Conservation (phyloP, 1,140 invertebrate species). For the Heliconius eleuchia region DNA sequence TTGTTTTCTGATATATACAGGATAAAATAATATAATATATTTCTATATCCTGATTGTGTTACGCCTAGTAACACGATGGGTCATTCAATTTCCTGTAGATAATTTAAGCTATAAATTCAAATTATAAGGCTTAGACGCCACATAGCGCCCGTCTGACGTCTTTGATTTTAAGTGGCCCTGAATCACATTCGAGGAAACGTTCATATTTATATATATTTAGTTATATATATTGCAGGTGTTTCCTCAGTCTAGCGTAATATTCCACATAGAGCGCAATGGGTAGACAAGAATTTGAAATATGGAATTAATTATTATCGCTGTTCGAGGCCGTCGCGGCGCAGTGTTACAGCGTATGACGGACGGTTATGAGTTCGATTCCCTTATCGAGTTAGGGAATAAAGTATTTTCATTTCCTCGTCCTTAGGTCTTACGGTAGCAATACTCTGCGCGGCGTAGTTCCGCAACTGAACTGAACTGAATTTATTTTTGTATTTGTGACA, state of each 20-base stretch:
- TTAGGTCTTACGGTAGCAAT: no score
- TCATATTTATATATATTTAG: not conserved
- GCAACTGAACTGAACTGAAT: no score
- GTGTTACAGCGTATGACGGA: not conserved
- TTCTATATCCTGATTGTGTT: no score
- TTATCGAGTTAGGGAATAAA: not conserved
- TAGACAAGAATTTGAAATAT: not conserved
- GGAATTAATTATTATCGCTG: not conserved
- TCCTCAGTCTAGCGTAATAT: conserved; percentile 5
- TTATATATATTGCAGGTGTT: not conserved
- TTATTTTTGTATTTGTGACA: no score
- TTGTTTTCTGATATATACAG: no score
- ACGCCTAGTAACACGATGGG: not conserved
- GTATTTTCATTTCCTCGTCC: no score
- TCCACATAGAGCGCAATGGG: not conserved
- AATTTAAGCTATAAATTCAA: not conserved
- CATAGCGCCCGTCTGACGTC: not conserved
- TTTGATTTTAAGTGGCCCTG: not conserved
- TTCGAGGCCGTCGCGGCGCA: not conserved
- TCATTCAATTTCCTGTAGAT: not conserved
- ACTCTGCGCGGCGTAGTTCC: no score
- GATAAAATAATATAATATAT: no score
- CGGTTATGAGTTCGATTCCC: no score
- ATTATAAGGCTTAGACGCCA: not conserved
- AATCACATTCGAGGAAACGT: not conserved